Evolutionary conservation across 2,797 vertebrate genomes (phyloP).

Genomic region (Oophaga sylvatica): DNA sequence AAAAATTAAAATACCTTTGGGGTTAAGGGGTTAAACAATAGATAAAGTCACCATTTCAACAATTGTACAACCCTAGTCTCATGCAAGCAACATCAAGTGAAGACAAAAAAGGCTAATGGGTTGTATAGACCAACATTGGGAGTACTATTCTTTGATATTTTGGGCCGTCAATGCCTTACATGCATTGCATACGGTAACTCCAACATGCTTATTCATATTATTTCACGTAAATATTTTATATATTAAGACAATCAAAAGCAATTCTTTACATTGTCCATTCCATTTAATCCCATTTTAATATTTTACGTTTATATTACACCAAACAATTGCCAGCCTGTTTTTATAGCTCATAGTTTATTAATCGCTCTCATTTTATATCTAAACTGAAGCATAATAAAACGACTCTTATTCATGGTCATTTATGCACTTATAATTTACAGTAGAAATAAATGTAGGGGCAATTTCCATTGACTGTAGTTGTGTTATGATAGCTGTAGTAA

Average conservation of each 20-base stretch:
- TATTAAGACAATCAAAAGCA: not conserved
- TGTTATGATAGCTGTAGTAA: conserved; percentile 26
- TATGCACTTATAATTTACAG: conserved; percentile 37
- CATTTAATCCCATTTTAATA: not conserved
- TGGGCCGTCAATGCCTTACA: not conserved
- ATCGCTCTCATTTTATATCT: not conserved
- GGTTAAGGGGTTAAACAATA: too few species aligned
- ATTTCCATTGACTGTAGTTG: conserved; percentile 14
- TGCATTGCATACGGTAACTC: not conserved
- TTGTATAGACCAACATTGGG: too few species aligned
- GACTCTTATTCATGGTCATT: conserved; percentile 30
- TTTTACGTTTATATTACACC: not conserved
- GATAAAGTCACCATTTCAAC: too few species aligned
- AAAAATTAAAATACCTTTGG: too few species aligned
- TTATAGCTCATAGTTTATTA: conserved; percentile 29
- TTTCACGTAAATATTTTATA: not conserved
- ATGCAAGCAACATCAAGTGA: too few species aligned
- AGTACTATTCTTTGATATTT: not conserved
- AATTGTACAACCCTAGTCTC: too few species aligned
- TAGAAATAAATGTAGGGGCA: conserved; percentile 38
- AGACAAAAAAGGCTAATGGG: too few species aligned
- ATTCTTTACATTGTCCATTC: not conserved
- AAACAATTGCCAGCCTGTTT: not conserved
- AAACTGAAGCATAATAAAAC: conserved; percentile 16
- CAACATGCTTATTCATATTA: not conserved